Base-by-base conservation (phyloP, 2,113 vertebrate genomes). In the Perca flavescens region DNA sequence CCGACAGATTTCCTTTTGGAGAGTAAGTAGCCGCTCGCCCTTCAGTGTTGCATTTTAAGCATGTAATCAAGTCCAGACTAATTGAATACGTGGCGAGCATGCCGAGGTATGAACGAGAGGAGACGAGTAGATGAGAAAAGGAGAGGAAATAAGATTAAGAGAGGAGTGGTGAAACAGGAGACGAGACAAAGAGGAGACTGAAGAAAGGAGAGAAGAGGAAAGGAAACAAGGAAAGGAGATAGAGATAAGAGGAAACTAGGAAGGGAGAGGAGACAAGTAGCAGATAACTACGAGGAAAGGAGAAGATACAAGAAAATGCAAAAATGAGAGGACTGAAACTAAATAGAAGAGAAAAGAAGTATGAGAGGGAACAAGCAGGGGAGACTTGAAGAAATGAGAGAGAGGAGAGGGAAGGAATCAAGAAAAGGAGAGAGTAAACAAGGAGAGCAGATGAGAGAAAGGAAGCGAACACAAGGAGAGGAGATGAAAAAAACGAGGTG, bases 51-150 rank as follows among this genome's bases (percentile, higher is more conserved):
- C 81, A 88, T 90, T 89, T 90, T 90, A 88, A 92, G 86, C 81
- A 82, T 86, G 82, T 90, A 93, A 92, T 94, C 85, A 92, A 92
- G 86, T 92, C 89, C 70, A 2, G 70, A 68, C 87, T 93, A 92
- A 94, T 93, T 93, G 90, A 94, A 94, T 91, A 93, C 87, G 91
- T 94, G 92, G 84, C 0, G 15, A 74, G 88, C 83, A 93, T 93
- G 80, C 74, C 0, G 14, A 88, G 70, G 40, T 22, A n/a, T 19
- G 69, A 14, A n/a, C 40, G 43, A 71, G 57, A 58, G 43, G 15
- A 47, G 53, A 28, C 31, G 36, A 62, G 61, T 14, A 50, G 25
- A 49, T 10, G 34, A 56, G 14, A 36, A 15, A 6, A 16, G 31
- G 28, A 16, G 19, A 43, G 16, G 57, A 62, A 21, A n/a, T 16